A percentile compares a stretch with the other conserved stretches of the same genome.
Evolutionary conservation across 2,113 vertebrate species (phyloP).

Genomic region (Apteryx owenii): DNA sequence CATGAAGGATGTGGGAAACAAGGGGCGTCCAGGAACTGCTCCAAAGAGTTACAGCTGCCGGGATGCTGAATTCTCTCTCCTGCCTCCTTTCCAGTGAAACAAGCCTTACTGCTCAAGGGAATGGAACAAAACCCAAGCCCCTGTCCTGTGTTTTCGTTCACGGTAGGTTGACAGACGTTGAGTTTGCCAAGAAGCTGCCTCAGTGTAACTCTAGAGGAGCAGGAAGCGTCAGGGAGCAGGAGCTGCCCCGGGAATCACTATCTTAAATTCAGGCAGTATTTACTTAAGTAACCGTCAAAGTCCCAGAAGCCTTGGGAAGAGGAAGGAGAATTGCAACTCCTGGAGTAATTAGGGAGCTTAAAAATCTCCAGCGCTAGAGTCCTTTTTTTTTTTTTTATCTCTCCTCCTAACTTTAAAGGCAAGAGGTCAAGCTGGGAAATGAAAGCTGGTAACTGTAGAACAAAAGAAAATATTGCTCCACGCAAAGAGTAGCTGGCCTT

Average conservation of each 20-base stretch:
- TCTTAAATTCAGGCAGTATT: neutral
- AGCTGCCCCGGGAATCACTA: neutral
- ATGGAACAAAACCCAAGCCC: neutral
- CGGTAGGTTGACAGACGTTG: accelerated
- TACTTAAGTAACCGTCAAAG: neutral
- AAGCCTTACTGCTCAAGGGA: neutral
- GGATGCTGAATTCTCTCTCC: neutral
- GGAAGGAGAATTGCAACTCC: neutral
- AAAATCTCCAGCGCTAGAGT: neutral
- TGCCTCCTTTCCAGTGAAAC: neutral
- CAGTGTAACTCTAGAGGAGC: neutral
- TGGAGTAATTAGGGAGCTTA: neutral
- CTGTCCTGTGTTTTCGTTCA: neutral
- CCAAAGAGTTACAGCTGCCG: neutral
- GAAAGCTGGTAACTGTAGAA: neutral
- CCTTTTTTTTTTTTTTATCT: neutral
- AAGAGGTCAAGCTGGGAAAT: neutral
- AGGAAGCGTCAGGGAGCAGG: neutral
- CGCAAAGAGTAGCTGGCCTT: neutral
- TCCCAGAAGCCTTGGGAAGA: neutral
- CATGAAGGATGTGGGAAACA: neutral
- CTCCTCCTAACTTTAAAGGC: neutral
- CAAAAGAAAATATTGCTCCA: neutral
- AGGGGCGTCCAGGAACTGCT: neutral
- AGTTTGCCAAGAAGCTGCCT: neutral